These are phyloP conservation scores for Chloropsis hardwickii DNA, from an alignment of 2,113 vertebrate genomes.

Conservation along the genomic window DNA sequence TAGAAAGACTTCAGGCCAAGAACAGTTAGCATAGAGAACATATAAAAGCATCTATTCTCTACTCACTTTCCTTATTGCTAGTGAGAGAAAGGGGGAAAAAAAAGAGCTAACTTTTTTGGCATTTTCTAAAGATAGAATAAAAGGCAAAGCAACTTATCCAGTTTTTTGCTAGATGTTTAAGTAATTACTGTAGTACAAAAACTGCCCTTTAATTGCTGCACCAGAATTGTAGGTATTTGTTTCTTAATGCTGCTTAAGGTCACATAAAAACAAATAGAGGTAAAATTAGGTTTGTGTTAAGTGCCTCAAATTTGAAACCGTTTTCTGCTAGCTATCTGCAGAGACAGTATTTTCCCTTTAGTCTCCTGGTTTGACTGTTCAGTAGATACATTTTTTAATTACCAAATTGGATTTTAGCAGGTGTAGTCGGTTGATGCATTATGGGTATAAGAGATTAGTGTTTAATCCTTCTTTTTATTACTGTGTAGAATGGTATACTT, in stretches of 20 bases:
- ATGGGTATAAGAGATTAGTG: constrained; percentile 38
- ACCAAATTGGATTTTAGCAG: constrained; percentile 61
- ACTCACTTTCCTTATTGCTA: neutral
- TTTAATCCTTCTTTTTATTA: constrained; percentile 61
- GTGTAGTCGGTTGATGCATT: constrained; percentile 50
- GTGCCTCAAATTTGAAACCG: constrained; percentile 11
- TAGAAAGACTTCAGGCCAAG: neutral
- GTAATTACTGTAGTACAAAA: constrained; percentile 25
- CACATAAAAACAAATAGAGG: constrained; percentile 29
- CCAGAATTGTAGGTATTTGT: constrained; percentile 51
- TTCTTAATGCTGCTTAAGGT: constrained; percentile 30
- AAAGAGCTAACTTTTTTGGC: neutral
- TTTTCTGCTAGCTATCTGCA: neutral
- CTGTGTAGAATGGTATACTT: constrained; percentile 4
- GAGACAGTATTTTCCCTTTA: neutral
- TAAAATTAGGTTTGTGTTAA: constrained; percentile 40
- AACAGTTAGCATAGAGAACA: neutral
- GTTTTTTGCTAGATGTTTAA: constrained; percentile 30
- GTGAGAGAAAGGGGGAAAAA: neutral
- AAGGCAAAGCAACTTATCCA: neutral
- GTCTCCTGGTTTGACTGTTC: neutral
- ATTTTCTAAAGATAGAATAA: constrained; percentile 3
- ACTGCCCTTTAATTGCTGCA: constrained; percentile 48
- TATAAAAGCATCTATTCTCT: neutral
- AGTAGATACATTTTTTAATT: constrained; percentile 56